phyloP scores from a whole-genome alignment of 1,140 invertebrate genomes.

The Listronotus oregonensis region DNA sequence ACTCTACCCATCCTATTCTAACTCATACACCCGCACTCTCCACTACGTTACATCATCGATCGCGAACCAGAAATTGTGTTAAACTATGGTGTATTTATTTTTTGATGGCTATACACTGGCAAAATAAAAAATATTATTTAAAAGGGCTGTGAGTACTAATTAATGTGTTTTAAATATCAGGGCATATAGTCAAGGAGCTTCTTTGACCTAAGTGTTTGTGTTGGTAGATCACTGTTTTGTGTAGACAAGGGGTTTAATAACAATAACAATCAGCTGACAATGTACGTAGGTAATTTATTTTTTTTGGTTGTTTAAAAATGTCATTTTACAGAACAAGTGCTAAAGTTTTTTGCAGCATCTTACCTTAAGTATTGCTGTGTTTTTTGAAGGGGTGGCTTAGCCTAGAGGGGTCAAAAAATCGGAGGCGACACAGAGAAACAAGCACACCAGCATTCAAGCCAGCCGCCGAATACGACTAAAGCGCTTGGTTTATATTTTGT shows the following conservation, averaged over 20 bases:
- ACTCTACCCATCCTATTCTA: background rate
- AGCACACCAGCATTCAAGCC: constrained; percentile 48
- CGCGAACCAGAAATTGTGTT: constrained; percentile 29
- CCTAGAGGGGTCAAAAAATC: constrained; percentile 43
- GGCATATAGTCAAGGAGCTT: no score
- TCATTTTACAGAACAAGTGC: background rate
- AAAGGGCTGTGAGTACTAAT: no score
- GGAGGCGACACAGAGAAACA: constrained; percentile 24
- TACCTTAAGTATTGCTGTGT: constrained; percentile 31
- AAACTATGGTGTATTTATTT: background rate
- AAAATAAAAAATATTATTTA: no score
- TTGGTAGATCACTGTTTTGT: background rate
- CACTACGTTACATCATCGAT: constrained; percentile 44
- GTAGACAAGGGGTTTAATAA: no score
- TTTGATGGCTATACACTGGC: no score
- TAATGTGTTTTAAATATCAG: no score
- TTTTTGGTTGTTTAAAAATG: constrained; percentile 8
- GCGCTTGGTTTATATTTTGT: constrained; percentile 3
- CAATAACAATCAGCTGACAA: no score
- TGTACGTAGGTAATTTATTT: background rate
- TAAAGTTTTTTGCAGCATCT: constrained; percentile 6
- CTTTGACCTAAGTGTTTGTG: background rate
- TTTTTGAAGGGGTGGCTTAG: constrained; percentile 18
- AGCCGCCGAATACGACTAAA: constrained; percentile 43
- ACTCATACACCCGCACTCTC: background rate